These are phyloP conservation scores for Neofelis nebulosa DNA, from an alignment of 2,113 vertebrate genomes.

Conservation along the genomic window DNA sequence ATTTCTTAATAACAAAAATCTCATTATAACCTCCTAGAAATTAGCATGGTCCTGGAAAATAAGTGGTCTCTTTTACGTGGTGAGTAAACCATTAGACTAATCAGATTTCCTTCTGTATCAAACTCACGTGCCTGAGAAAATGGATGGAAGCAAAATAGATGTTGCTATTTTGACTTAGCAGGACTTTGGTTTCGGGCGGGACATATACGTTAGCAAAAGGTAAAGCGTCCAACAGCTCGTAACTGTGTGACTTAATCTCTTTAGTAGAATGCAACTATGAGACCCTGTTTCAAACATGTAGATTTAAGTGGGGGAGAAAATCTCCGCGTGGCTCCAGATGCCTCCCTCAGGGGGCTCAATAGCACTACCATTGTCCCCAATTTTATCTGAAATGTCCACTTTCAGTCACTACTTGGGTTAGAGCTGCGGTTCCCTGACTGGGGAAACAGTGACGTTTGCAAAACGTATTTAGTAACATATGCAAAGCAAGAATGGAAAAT, in stretches of 20 bases:
- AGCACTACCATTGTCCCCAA: rapidly evolving
- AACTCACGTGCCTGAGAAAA: not conserved
- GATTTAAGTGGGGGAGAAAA: not conserved
- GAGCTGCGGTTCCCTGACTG: not conserved
- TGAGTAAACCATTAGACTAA: not conserved
- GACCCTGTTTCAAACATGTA: too few relatives aligned
- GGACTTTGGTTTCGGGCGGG: not conserved
- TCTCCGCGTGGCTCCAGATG: not conserved
- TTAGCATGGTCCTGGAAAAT: not conserved
- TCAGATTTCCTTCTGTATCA: not conserved
- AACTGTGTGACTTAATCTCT: not conserved
- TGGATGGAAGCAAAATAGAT: not conserved
- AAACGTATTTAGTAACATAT: not conserved
- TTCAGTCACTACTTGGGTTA: not conserved
- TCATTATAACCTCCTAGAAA: constrained; percentile 7
- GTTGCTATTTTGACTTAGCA: not conserved
- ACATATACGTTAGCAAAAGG: not conserved
- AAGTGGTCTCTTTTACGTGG: not conserved
- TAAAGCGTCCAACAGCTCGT: not conserved
- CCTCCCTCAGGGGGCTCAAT: not conserved
- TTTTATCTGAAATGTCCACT: too few relatives aligned
- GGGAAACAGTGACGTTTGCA: not conserved
- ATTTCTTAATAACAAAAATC: constrained; percentile 25
- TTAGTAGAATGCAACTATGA: not conserved
- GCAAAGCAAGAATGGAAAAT: not conserved